These are phyloP conservation scores for Torymus auratus DNA, from an alignment of 2,888 invertebrate genomes.

Conservation along the genomic window DNA sequence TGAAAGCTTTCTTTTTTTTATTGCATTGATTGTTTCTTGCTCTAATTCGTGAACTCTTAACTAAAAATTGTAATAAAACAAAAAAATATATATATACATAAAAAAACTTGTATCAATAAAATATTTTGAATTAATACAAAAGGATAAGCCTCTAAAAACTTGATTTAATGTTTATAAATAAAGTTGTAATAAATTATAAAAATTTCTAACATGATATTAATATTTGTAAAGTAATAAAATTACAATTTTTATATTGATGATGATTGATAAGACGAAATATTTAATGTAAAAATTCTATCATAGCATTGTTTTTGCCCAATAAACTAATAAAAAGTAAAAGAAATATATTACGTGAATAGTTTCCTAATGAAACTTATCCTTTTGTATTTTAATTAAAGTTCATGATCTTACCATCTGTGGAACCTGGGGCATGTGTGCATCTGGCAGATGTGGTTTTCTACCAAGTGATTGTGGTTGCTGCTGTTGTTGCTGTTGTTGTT, in stretches of 20 bases:
- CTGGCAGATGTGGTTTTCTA: conserved; percentile 63
- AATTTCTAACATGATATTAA: background rate
- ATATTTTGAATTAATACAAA: conserved; percentile 12
- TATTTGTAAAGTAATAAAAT: background rate
- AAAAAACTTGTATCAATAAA: conserved; percentile 26
- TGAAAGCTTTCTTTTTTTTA: conserved; percentile 32
- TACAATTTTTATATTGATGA: no score
- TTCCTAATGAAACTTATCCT: conserved; percentile 36
- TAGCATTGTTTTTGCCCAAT: no score
- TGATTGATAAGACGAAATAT: no score
- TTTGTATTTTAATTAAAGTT: conserved; percentile 8
- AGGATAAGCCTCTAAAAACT: conserved; percentile 22
- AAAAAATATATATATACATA: conserved; percentile 31
- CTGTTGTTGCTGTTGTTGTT: conserved; percentile 60
- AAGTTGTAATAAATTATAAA: background rate
- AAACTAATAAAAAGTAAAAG: no score
- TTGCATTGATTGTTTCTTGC: conserved; percentile 33
- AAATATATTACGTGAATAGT: no score
- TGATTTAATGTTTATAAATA: no score
- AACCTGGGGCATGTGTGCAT: conserved; percentile 61
- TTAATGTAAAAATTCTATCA: no score
- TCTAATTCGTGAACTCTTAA: conserved; percentile 41
- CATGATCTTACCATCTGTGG: conserved; percentile 57
- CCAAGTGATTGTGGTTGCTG: conserved; percentile 54
- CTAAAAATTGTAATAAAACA: conserved; percentile 53